phyloP scores from a whole-genome alignment of 2,113 vertebrate genomes.

The Cacatua alba region DNA sequence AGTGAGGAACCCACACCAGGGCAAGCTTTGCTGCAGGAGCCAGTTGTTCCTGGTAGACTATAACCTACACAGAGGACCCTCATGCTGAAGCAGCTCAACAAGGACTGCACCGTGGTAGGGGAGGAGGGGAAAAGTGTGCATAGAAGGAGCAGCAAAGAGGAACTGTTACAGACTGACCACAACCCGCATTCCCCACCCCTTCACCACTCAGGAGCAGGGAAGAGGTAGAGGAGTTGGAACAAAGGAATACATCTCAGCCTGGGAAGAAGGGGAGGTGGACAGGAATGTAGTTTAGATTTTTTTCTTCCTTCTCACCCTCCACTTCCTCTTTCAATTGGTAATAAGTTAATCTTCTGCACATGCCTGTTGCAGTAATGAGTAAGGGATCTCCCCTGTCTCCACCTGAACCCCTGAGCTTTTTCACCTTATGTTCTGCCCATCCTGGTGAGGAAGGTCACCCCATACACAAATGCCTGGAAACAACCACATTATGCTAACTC shows the following conservation, averaged over 20 bases:
- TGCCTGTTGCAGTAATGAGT: not conserved
- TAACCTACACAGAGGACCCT: not conserved
- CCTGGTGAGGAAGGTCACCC: not conserved
- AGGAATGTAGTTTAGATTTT: not conserved
- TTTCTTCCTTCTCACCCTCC: not conserved
- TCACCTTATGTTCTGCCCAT: not conserved
- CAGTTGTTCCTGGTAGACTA: not conserved
- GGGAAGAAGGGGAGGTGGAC: no score
- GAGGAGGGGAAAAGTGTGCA: not conserved
- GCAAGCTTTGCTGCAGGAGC: not conserved
- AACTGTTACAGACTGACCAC: not conserved
- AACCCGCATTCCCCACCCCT: not conserved
- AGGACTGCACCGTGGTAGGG: accelerated
- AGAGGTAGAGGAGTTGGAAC: accelerated
- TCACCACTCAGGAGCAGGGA: accelerated
- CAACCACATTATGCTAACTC: accelerated
- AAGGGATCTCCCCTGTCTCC: not conserved
- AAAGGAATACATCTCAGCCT: not conserved
- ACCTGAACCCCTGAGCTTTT: not conserved
- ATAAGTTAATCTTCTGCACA: not conserved
- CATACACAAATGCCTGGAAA: not conserved
- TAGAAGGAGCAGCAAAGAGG: not conserved
- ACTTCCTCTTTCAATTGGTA: not conserved
- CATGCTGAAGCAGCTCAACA: not conserved
- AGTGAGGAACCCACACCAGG: not conserved